Conservation (phyloP, 2,113 vertebrate genomes). For the Cnemophilus loriae region DNA sequence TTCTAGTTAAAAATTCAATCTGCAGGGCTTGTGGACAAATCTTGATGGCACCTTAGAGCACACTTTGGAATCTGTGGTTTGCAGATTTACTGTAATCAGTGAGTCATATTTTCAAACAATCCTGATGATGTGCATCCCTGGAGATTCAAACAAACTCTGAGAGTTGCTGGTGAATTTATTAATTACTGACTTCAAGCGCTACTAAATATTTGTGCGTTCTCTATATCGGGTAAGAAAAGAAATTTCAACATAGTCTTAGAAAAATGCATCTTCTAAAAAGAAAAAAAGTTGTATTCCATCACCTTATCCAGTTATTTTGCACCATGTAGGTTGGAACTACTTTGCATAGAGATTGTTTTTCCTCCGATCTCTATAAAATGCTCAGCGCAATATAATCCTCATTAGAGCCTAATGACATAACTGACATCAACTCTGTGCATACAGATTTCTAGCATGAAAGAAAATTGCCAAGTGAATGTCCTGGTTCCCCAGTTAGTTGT, state of each 20-base stretch:
- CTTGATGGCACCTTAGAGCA: not conserved
- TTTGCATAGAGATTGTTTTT: not conserved
- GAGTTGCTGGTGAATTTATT: not conserved
- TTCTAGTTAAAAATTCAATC: not conserved
- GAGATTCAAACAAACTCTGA: not conserved
- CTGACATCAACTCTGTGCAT: not conserved
- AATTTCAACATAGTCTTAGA: not conserved
- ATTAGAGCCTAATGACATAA: not conserved
- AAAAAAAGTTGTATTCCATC: not conserved
- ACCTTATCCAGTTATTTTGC: not conserved
- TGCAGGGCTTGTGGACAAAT: not conserved
- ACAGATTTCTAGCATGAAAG: not conserved
- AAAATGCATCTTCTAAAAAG: not conserved
- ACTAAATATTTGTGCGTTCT: not conserved
- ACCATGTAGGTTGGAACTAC: not conserved
- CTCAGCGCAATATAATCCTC: not conserved
- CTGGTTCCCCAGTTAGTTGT: not conserved
- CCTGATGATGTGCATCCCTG: not conserved
- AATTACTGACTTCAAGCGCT: not conserved
- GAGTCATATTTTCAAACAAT: not conserved
- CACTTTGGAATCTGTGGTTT: not conserved
- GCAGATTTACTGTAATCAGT: not conserved
- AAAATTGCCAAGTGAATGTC: not conserved
- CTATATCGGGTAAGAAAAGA: not conserved
- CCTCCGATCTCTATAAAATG: not conserved